Conservation (phyloP, 2,113 vertebrate species). For the Camelus dromedarius region DNA sequence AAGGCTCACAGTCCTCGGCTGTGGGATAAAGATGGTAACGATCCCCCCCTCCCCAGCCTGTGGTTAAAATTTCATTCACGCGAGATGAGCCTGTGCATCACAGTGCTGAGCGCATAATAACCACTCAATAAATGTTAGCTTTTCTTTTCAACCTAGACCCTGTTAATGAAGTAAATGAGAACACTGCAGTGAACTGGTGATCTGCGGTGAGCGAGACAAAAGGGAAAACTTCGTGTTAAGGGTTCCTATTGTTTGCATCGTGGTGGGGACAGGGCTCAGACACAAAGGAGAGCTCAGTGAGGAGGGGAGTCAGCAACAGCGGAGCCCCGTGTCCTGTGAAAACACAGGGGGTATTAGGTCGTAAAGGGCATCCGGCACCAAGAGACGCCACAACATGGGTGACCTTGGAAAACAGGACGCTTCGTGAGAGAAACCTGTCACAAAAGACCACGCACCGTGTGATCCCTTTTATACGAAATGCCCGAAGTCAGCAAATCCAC, state of each 20-base stretch:
- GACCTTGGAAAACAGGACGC: rapidly evolving
- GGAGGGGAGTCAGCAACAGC: not conserved
- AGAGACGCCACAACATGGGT: rapidly evolving
- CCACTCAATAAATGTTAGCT: not conserved
- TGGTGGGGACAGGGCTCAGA: rapidly evolving
- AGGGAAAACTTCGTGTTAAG: rapidly evolving
- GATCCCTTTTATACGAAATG: rapidly evolving
- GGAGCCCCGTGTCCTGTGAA: not conserved
- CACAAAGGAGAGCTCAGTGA: not conserved
- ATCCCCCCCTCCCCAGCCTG: rapidly evolving
- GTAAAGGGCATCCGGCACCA: not conserved
- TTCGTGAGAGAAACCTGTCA: not conserved
- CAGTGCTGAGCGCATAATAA: rapidly evolving
- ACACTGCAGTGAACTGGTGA: no score
- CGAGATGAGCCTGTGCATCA: not conserved
- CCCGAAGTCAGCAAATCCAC: rapidly evolving
- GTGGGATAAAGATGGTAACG: not conserved
- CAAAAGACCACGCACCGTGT: rapidly evolving
- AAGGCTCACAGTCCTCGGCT: not conserved
- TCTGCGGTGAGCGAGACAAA: not conserved
- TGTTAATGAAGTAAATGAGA: not conserved
- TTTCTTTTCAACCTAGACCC: not conserved
- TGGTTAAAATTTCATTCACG: not conserved
- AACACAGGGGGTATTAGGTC: not conserved
- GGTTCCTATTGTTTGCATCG: not conserved